These are phyloP conservation scores for Ridgeia piscesae DNA, from an alignment of 1,140 invertebrate genomes.

Conservation along the genomic window DNA sequence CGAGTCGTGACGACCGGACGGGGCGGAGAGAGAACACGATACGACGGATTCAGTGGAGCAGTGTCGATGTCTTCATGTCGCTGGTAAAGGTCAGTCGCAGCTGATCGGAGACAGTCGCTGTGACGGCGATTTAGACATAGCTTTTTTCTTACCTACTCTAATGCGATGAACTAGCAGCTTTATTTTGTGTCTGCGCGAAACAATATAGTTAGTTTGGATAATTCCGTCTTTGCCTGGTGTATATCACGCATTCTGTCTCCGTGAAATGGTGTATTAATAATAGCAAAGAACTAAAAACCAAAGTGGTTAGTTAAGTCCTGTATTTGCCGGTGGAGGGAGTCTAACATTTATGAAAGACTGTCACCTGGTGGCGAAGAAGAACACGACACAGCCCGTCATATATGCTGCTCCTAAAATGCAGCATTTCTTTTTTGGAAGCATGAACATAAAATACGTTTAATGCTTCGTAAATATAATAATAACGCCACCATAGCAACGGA, in stretches of 20 bases:
- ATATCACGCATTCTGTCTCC: not conserved
- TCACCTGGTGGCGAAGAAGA: too few relatives aligned
- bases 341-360: too few relatives aligned
- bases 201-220: not conserved
- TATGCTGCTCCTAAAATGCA: too few relatives aligned
- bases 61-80: not conserved
- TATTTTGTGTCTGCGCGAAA: not conserved
- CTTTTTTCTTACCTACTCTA: not conserved
- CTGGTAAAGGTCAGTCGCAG: not conserved
- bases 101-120: not conserved
- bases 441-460: too few relatives aligned
- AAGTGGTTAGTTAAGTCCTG: too few relatives aligned
- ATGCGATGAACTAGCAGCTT: not conserved
- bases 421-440: too few relatives aligned
- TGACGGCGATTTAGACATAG: not conserved
- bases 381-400: too few relatives aligned
- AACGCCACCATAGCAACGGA: too few relatives aligned
- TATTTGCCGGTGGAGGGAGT: too few relatives aligned
- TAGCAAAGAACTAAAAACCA: too few relatives aligned
- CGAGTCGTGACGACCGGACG: not conserved
- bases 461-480: too few relatives aligned
- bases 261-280: not conserved
- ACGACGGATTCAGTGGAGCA: not conserved
- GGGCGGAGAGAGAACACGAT: not conserved
- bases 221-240: not conserved